Percentiles rank a stretch among this genome's conserved stretches.
phyloP scores from a whole-genome alignment of 2,113 vertebrate species.

The Anthoscopus minutus region DNA sequence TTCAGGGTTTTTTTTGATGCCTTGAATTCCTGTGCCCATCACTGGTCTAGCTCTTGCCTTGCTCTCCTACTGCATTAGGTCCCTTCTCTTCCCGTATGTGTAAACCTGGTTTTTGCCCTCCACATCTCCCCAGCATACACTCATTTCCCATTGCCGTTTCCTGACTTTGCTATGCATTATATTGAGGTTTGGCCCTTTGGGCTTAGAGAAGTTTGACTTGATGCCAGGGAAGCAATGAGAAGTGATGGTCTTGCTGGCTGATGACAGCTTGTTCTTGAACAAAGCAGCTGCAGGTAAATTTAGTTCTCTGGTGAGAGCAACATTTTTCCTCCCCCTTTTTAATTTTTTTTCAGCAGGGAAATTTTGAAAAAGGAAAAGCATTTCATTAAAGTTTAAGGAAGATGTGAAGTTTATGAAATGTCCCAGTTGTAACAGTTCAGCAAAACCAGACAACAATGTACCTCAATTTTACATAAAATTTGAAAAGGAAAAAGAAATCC shows the following conservation, averaged over 20 bases:
- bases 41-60: not conserved
- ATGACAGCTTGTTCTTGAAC: not conserved
- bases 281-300: slow-evolving; percentile 17
- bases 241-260: not conserved
- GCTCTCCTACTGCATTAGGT: not conserved
- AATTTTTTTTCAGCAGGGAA: not conserved
- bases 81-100: not conserved
- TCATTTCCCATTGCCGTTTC: slow-evolving; percentile 12
- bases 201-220: not conserved
- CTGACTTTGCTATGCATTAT: not conserved
- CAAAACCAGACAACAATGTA: not conserved
- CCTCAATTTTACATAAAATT: not conserved
- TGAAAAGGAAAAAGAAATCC: not conserved
- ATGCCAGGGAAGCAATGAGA: slow-evolving; percentile 16
- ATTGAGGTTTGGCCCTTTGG: not conserved
- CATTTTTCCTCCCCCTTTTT: accelerated
- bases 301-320: not conserved
- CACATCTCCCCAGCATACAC: not conserved
- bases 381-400: not conserved
- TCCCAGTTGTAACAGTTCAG: not conserved
- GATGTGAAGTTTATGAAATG: not conserved
- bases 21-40: not conserved
- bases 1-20: not conserved
- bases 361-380: not conserved
- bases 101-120: not conserved